Evolutionary conservation across 1,140 invertebrate species (phyloP), one percentile per base, ranked within the genome.

Genomic region (Hylaeus volcanicus): DNA sequence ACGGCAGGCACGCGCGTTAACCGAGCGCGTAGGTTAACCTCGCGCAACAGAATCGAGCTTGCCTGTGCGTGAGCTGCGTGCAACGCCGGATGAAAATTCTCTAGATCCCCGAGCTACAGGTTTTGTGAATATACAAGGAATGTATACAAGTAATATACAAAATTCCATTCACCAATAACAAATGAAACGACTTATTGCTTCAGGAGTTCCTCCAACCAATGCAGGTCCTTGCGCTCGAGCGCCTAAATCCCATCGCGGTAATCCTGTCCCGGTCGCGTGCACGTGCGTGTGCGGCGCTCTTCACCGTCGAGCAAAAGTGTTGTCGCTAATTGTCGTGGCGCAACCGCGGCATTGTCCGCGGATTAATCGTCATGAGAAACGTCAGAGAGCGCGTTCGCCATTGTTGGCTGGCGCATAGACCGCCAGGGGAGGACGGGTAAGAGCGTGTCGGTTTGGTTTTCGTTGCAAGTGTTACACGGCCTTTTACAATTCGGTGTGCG

Each of bases 301-400:
- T 72, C 77, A 45, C 74, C 39, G 64, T 39, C 74, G 71, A 77
- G 83, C 83, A 89, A 90, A 91, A 90, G 85, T 83, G 87, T 89
- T 91, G 90, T 91, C 90, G 90, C 90, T 91, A 91, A 91, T 91
- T 91, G 90, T 86, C 83, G 73, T 91, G 89, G 76, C 84, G 90
- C 87, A 91, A 91, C 78, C 84, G 83, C 39, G 51, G 80, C 76
- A 91, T 91, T 90, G 90, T 91, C 63, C 85, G 66, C 83, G 88
- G 81, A 90, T 91, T 91, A 91, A 91, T 90, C 89, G 88, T 79
- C 85, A 90, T 90, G 90, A 86, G 90, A 91, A 89, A 90, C 83
- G 85, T 77, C 81, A 66, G 64, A 60, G 75, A 71, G 65, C 39
- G 72, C 68, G 61, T 55, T 72, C 26, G 66, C 86, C 51, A 86